Conservation (phyloP, 2,888 invertebrate genomes). For the Torymus tubicola region DNA sequence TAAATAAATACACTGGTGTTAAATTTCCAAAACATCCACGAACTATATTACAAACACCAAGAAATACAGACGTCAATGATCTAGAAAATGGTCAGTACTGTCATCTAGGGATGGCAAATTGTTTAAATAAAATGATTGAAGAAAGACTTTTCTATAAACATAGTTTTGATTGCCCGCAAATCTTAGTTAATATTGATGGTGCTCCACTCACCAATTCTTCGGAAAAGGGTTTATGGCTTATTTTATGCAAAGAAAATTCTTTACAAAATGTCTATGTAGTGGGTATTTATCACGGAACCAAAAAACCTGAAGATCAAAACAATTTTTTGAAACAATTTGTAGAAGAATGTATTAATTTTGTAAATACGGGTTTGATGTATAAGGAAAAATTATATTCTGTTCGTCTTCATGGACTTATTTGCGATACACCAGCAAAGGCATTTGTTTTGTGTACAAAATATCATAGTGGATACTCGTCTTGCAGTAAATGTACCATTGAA, state of each 20-base stretch:
- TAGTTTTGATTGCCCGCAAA: neutral
- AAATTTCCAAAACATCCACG: neutral
- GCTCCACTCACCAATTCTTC: too few relatives aligned
- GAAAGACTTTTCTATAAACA: neutral
- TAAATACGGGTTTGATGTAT: conserved; percentile 2
- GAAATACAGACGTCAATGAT: neutral
- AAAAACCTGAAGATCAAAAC: conserved; percentile 20
- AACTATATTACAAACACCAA: conserved; percentile 6
- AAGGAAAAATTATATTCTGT: neutral
- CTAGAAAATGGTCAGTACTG: conserved; percentile 14
- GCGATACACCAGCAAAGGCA: conserved; percentile 26
- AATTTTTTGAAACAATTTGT: conserved; percentile 14
- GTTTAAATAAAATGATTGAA: neutral
- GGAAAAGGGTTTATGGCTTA: too few relatives aligned
- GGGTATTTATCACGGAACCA: neutral
- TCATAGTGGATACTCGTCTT: neutral
- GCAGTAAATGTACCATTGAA: conserved; percentile 17
- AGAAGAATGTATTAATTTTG: neutral
- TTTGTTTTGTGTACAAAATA: conserved; percentile 17
- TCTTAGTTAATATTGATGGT: conserved; percentile 12
- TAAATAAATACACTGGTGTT: neutral
- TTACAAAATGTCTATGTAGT: neutral
- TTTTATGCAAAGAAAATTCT: too few relatives aligned
- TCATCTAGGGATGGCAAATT: neutral
- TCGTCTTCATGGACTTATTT: conserved; percentile 4